Evolutionary conservation across 37 sponge, comb jelly and placozoan species (phyloP).

Genomic region (Oopsacas minuta): DNA sequence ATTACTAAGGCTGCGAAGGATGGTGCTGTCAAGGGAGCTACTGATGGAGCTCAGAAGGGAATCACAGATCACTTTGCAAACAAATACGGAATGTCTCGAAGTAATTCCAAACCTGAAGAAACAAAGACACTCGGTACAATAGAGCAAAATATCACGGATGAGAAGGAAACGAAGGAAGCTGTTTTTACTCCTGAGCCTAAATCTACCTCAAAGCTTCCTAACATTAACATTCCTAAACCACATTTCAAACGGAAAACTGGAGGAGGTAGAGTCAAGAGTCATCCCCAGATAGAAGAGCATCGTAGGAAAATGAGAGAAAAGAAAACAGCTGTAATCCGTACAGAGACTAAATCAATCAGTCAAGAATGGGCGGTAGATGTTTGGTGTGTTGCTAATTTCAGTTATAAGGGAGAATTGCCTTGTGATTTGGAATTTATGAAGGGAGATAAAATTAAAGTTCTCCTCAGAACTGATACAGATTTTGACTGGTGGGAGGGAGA

Average conservation of each 20-base stretch:
- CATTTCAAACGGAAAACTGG: not conserved
- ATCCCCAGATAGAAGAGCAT: not conserved
- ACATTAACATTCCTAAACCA: not conserved
- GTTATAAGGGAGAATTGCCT: constrained; percentile 58
- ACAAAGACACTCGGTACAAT: not conserved
- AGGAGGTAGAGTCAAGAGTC: not conserved
- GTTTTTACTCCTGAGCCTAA: not conserved
- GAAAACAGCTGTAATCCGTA: not conserved
- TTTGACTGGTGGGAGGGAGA: constrained; percentile 96
- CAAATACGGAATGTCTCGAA: not conserved
- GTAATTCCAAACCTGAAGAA: not conserved
- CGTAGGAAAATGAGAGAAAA: not conserved
- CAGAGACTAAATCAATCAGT: not conserved
- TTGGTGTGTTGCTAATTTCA: constrained; percentile 47
- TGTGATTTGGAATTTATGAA: constrained; percentile 83
- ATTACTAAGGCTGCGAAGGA: constrained; percentile 39
- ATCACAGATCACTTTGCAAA: not conserved
- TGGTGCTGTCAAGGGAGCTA: constrained; percentile 53
- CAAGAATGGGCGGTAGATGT: constrained; percentile 48
- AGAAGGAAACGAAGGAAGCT: not conserved
- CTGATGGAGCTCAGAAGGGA: constrained; percentile 31
- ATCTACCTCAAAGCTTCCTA: not conserved
- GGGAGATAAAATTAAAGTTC: constrained; percentile 63
- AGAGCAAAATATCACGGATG: not conserved
- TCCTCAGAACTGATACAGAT: constrained; percentile 54